Evolutionary conservation across 2,888 invertebrate species (phyloP), one percentile per base, ranked within the genome.

Genomic region (Tipula lateralis): DNA sequence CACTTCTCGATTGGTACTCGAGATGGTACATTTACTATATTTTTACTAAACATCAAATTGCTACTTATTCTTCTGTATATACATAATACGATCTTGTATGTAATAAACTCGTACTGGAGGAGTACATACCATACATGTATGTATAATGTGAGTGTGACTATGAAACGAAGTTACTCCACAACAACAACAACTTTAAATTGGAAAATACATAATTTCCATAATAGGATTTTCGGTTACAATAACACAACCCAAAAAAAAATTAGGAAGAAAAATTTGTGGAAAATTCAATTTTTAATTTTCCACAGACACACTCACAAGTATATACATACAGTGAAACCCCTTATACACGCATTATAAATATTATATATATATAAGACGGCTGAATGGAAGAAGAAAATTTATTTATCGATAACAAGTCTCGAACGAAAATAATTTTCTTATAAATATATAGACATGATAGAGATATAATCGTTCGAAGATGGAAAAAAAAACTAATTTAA

Each of bases 161-260:
- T 66, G 66, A 66, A 24, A 66, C 66, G 66, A 66, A 66, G 24
- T 66, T 24, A 24, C 1, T 24, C 19, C 9, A 19, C 24, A 66
- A 19, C 66, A 66, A 66, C 24, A 66, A 24, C 19, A 24, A 66
- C n/a, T 24, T 24, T 66, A 66, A 66, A 66, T 66, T 66, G 66
- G 66, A 66, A 66, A 66, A 66, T 66, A 66, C 66, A 66, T 66
- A 66, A 66, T 66, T 66, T 66, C 66, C 66, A 66, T 66, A 66
- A 66, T 66, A 66, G 66, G 66, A 66, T 66, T 66, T 66, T 66
- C 66, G 66, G 66, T 66, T 66, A 66, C n/a, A n/a, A n/a, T n/a
- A n/a, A n/a, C 66, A 19, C 66, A 24, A 66, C 2, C 19, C 19
- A 19, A 44, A 3, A 36, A 36, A n/a, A 39, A 13, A 39, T 39